A percentile compares a stretch with the other conserved stretches of the same genome.
phyloP scores from a whole-genome alignment of 2,113 vertebrate species.

The Rhabdomys dilectus region DNA sequence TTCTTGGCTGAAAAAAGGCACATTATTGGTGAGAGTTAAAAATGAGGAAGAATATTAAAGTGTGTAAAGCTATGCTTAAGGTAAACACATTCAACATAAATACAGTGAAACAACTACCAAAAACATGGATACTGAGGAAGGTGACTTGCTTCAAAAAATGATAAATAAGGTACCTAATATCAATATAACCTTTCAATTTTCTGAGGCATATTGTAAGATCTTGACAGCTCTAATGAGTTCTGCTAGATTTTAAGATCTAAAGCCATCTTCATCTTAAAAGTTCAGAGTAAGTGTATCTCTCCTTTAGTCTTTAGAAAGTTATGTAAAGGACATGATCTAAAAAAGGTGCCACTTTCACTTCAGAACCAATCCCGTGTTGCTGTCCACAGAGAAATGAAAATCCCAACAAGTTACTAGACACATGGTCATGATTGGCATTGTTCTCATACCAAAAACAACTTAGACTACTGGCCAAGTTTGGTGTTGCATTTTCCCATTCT shows the following conservation, averaged over 20 bases:
- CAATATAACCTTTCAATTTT: not conserved
- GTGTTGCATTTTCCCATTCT: not conserved
- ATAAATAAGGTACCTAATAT: not conserved
- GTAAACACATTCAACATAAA: not conserved
- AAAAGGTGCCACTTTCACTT: no score
- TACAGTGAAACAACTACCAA: no score
- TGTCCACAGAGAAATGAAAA: no score
- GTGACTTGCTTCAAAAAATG: not conserved
- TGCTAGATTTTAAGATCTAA: not conserved
- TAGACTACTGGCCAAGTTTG: not conserved
- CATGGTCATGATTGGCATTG: not conserved
- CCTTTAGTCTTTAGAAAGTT: not conserved
- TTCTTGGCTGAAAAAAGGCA: not conserved
- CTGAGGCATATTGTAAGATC: not conserved
- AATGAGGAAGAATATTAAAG: not conserved
- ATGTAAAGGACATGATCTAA: no score
- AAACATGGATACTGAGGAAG: not conserved
- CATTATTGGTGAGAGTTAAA: not conserved
- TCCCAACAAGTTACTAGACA: no score
- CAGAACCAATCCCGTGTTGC: no score
- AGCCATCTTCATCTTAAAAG: not conserved
- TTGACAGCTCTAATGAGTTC: not conserved
- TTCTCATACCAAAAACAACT: no score
- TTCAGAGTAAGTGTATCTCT: not conserved
- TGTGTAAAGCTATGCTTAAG: not conserved